Base-by-base conservation (phyloP, 92 coral and sea anemone species). In the Heliopora coerulea region DNA sequence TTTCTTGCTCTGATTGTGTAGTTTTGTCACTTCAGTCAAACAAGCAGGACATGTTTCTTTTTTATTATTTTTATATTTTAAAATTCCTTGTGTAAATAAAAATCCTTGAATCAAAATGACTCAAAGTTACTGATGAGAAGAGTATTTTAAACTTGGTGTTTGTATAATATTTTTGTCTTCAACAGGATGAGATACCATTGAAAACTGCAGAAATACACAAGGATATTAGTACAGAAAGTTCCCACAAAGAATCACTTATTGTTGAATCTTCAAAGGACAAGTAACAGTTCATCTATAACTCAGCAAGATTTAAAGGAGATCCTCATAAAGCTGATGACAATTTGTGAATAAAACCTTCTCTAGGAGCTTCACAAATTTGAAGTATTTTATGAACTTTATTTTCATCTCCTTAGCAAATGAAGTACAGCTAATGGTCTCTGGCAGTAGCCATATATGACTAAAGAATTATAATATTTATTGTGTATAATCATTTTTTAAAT, bases 301-400 rank as follows among this genome's bases (percentile, higher is more conserved):
- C 37, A 17, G 25, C 42, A 27, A n/a, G 24, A 44, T 26, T 15
- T 66, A 27, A 9, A 15, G 40, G 24, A 44, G 41, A 67, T 10
- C 26, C 27, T 13, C 19, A 67, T 67, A 41, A 67, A 67, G 59
- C 58, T 67, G n/a, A 67, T 67, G 74, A 67, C 33, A n/a, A 67
- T 56, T 67, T 67, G 74, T 49, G 74, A 48, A 67, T 49, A 67
- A 67, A 67, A 59, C 41, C 59, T 67, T 44, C 17, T 0, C 12
- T 0, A 23, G 74, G 59, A 67, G 26, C 59, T 44, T 67, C 33
- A 21, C 74, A 67, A 67, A 27, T 67, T 44, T 67, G 74, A 67
- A 44, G 58, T 15, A 63, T 48, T 14, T 65, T 6, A 6, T 10
- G 15, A 35, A 10, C 39, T 31, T 61, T 31, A 65, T 30, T 40